Base-by-base conservation (phyloP, 2,888 invertebrate species). In the Amblyjoppa fuscipennis region DNA sequence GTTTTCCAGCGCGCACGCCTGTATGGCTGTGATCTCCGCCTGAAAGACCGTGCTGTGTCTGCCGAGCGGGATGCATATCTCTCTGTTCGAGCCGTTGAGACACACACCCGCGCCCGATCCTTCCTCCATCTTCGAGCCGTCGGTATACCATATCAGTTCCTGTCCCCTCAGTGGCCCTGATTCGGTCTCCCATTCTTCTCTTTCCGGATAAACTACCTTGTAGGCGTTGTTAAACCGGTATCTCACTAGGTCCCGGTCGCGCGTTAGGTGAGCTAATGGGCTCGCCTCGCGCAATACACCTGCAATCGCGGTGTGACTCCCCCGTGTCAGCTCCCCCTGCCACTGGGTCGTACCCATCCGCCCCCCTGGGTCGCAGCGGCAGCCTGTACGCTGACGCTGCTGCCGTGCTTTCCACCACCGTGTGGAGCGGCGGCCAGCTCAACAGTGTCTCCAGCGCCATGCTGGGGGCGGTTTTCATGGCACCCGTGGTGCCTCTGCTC, bases 341-440 rank as follows among this genome's bases (percentile, higher is more conserved):
- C 70, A 81, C 13, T 66, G 34, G 0, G 20, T 16, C 1, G 66
- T 7, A 6, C 38, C 53, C 25, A 34, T 81, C 41, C n/a, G n/a
- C n/a, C n/a, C n/a, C n/a, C n/a, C n/a, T n/a, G n/a, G n/a, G n/a
- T n/a, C n/a, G n/a, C n/a, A n/a, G n/a, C n/a, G n/a, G n/a, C n/a
- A 85, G 64, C 59, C 79, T 76, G 92, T 93, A 66, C 66, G 88
- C 74, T 41, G 80, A 68, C 38, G 45, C 75, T 20, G 70, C 59
- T 2, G 74, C 83, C 66, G 76, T 71, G 5, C 34, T 49, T 59
- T 83, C 69, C 6, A 87, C 56, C 68, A 13, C 11, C 9, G 77
- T 20, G 1, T 74, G 70, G 0, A 85, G 64, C 0, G 83, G 83
- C 20, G 76, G 79, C n/a, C 84, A 28, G 28, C 73, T 74, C 1